Conservation (phyloP, 2,113 vertebrate genomes). For the Platanista minor region DNA sequence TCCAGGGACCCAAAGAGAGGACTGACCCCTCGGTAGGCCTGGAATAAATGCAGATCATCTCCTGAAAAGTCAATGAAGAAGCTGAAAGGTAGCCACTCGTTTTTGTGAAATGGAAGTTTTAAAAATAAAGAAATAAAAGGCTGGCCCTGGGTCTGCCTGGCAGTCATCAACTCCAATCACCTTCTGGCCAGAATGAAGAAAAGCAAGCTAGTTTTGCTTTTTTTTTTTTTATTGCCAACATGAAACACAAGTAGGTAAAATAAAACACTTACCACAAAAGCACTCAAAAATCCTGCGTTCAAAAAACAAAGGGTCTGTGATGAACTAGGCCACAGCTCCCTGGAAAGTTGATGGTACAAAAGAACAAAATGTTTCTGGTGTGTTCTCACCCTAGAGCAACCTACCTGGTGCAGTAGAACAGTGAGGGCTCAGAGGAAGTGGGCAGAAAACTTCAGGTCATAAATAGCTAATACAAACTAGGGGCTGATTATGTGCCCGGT, state of each 20-base stretch:
- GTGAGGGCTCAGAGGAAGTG: neutral
- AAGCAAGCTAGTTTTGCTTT: neutral
- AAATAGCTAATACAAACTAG: neutral
- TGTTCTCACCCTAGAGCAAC: neutral
- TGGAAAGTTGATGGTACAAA: neutral
- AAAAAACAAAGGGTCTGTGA: neutral
- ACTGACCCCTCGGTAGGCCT: neutral
- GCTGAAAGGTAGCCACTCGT: neutral
- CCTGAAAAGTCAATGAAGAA: neutral
- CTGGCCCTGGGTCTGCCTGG: neutral
- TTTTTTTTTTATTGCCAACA: neutral
- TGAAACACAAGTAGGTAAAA: constrained; percentile 9
- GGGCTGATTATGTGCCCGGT: neutral
- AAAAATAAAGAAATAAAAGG: neutral
- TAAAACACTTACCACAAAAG: neutral
- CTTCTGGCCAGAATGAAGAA: neutral
- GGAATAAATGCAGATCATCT: neutral
- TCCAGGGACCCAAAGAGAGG: neutral
- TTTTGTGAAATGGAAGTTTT: neutral
- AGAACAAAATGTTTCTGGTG: neutral
- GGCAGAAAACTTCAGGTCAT: neutral
- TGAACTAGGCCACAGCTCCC: neutral
- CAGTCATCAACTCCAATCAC: neutral
- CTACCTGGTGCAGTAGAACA: neutral
- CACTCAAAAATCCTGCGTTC: neutral